phyloP scores from a whole-genome alignment of 2,888 invertebrate genomes.

The Dinocampus coccinellae region DNA sequence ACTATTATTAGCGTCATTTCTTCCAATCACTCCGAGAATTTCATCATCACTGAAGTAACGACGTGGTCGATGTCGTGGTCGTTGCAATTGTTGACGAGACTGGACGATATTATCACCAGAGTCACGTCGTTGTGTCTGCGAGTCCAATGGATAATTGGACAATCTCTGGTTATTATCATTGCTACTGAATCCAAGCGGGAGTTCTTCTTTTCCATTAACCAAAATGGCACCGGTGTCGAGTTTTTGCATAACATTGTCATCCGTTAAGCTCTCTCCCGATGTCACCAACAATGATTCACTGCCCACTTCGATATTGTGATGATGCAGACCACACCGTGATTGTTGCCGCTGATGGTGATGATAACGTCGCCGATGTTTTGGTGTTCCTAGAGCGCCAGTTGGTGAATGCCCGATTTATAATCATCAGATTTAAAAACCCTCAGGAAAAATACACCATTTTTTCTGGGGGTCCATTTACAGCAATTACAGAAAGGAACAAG shows the following conservation, averaged over 20 bases:
- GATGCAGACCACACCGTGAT: conserved; percentile 29
- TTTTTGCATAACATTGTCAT: conserved; percentile 69
- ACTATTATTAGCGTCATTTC: conserved; percentile 29
- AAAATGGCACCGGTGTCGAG: conserved; percentile 70
- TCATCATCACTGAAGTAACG: conserved; percentile 49
- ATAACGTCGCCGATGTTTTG: conserved; percentile 41
- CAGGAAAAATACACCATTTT: conserved; percentile 18
- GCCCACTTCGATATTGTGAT: conserved; percentile 65
- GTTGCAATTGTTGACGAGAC: conserved; percentile 28
- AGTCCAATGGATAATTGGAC: conserved; percentile 37
- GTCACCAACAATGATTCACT: conserved; percentile 65
- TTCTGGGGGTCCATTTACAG: conserved; percentile 9
- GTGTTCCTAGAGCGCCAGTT: conserved; percentile 31
- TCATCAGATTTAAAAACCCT: not conserved
- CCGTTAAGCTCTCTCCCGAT: conserved; percentile 61
- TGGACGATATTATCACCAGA: conserved; percentile 48
- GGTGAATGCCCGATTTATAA: conserved; percentile 2
- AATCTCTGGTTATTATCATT: conserved; percentile 44
- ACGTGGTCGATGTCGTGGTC: conserved; percentile 42
- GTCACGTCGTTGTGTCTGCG: conserved; percentile 33
- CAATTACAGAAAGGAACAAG: conserved; percentile 56
- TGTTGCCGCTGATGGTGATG: conserved; percentile 22
- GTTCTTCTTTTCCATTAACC: conserved; percentile 78
- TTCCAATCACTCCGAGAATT: conserved; percentile 37
- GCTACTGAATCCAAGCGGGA: conserved; percentile 73